Conservation (phyloP, 1,140 invertebrate genomes). For the Atta colombica region DNA sequence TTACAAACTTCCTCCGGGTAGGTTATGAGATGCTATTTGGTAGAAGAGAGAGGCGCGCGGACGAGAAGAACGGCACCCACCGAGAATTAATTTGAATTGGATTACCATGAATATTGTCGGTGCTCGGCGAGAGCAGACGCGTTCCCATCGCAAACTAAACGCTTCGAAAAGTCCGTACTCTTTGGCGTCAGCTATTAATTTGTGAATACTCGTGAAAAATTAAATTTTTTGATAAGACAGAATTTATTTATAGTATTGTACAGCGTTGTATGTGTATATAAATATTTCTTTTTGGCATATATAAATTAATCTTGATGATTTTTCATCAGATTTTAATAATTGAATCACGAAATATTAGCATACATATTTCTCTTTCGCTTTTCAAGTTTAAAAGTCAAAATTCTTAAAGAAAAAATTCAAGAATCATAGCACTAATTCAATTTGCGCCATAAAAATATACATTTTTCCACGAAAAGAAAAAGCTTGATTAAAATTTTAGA, state of each 20-base stretch:
- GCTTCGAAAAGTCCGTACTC: constrained; percentile 58
- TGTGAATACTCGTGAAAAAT: constrained; percentile 27
- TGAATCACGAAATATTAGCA: neutral
- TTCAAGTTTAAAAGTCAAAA: neutral
- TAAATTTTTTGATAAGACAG: neutral
- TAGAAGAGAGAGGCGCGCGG: constrained; percentile 59
- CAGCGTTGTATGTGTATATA: neutral
- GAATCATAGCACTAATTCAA: neutral
- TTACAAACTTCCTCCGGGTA: constrained; percentile 74
- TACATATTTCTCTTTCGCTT: neutral
- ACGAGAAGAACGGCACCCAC: constrained; percentile 58
- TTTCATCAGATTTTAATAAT: neutral
- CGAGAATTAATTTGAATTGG: constrained; percentile 77
- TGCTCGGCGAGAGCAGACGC: constrained; percentile 58
- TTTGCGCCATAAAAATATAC: neutral
- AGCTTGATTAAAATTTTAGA: neutral
- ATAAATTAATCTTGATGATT: neutral
- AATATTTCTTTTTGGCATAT: neutral
- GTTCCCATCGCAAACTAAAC: constrained; percentile 58
- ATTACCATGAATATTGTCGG: constrained; percentile 77
- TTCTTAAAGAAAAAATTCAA: neutral
- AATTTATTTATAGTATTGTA: neutral
- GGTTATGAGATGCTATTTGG: constrained; percentile 77
- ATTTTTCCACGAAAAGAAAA: neutral
- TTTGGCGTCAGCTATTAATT: constrained; percentile 51